These are phyloP conservation scores for Brachymystax lenok DNA, from an alignment of 2,797 vertebrate species.

Conservation along the genomic window DNA sequence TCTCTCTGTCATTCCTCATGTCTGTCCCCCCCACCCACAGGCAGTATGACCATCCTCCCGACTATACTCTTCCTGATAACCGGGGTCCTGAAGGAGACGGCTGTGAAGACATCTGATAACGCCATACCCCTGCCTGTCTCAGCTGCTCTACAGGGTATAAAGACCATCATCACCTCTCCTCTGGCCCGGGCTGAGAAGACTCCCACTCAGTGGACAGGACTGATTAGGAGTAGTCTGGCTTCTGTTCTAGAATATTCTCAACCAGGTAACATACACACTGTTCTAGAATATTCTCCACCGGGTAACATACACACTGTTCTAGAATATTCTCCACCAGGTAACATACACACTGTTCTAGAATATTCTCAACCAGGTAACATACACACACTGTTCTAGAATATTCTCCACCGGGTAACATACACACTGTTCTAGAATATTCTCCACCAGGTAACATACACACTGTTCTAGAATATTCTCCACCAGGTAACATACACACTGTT, in stretches of 20 bases:
- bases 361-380: slow-evolving; percentile 87
- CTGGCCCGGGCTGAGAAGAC: slow-evolving; percentile 81
- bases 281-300: slow-evolving; percentile 82
- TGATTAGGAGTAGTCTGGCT: slow-evolving; percentile 93
- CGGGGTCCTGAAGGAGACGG: slow-evolving; percentile 92
- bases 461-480: slow-evolving; percentile 89
- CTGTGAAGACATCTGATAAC: slow-evolving; percentile 85
- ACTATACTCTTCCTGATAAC: slow-evolving; percentile 94
- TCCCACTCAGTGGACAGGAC: slow-evolving; percentile 88
- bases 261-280: slow-evolving; percentile 77
- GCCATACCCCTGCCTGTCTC: slow-evolving; percentile 84
- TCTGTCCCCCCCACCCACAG: slow-evolving; percentile 61
- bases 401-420: slow-evolving; percentile 84
- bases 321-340: slow-evolving; percentile 91
- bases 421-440: slow-evolving; percentile 87
- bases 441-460: slow-evolving; percentile 83
- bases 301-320: slow-evolving; percentile 83
- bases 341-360: slow-evolving; percentile 81
- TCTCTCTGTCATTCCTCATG: not conserved
- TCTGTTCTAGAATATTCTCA: slow-evolving; percentile 92
- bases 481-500: slow-evolving; percentile 81
- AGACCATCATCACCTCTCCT: slow-evolving; percentile 91
- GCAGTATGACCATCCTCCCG: slow-evolving; percentile 95
- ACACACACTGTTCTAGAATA: slow-evolving; percentile 86
- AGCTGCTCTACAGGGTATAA: slow-evolving; percentile 92